These are phyloP conservation scores for Vultur gryphus DNA, from an alignment of 2,797 vertebrate species.

Conservation along the genomic window DNA sequence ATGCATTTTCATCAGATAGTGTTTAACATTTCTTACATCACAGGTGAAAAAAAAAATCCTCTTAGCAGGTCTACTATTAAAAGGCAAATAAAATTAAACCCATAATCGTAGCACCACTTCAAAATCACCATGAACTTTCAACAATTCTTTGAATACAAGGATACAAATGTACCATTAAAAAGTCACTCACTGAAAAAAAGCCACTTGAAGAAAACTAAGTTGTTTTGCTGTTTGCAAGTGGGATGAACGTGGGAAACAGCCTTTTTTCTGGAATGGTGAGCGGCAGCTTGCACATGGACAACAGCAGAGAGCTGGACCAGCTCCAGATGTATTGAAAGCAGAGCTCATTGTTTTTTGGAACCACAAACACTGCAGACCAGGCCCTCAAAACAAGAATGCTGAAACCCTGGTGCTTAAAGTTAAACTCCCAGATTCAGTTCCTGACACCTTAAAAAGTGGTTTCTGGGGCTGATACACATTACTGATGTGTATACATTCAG, in stretches of 20 bases:
- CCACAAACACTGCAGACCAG: background rate
- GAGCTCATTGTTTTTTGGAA: background rate
- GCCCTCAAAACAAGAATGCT: background rate
- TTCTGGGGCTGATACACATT: accelerated
- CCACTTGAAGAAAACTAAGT: background rate
- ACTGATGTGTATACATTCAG: background rate
- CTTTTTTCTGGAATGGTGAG: background rate
- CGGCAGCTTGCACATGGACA: background rate
- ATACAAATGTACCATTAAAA: background rate
- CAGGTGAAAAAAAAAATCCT: constrained; percentile 54
- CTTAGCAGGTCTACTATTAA: constrained; percentile 7
- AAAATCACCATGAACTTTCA: background rate
- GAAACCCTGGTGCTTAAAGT: background rate
- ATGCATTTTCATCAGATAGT: constrained; percentile 13
- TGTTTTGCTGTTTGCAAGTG: background rate
- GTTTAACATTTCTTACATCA: constrained; percentile 49
- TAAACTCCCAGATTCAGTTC: background rate
- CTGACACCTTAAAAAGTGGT: background rate
- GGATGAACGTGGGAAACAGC: background rate
- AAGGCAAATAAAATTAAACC: constrained; percentile 34
- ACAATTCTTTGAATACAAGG: background rate
- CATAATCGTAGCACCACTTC: background rate
- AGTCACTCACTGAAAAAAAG: background rate
- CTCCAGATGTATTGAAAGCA: background rate
- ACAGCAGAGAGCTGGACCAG: background rate